Evolutionary conservation across 2,888 invertebrate genomes (phyloP).

Genomic region (Thera britannica): DNA sequence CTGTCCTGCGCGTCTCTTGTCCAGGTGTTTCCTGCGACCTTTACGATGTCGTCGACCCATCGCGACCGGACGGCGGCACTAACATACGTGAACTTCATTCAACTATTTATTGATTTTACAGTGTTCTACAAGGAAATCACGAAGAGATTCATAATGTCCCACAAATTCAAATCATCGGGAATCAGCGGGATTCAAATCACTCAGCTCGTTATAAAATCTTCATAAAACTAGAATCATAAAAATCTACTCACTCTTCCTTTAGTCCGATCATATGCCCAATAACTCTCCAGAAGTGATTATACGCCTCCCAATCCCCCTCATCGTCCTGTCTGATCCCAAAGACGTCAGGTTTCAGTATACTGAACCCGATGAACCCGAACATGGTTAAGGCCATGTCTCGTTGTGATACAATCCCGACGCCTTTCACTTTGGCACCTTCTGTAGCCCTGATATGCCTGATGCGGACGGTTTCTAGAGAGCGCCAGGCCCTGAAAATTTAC

Average conservation of each 20-base stretch:
- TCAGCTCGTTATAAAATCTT: too few relatives aligned
- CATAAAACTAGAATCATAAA: not conserved
- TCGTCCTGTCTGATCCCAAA: conserved; percentile 87
- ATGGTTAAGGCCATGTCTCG: conserved; percentile 94
- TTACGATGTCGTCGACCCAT: not conserved
- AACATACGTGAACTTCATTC: too few relatives aligned
- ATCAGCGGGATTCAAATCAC: too few relatives aligned
- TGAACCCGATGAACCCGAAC: conserved; percentile 93
- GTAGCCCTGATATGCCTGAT: conserved; percentile 86
- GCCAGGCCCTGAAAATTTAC: conserved; percentile 84
- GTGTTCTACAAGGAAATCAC: too few relatives aligned
- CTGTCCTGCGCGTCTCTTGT: too few relatives aligned
- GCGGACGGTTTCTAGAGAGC: conserved; percentile 87
- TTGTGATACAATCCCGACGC: conserved; percentile 88
- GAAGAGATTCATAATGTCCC: too few relatives aligned
- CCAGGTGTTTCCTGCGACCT: too few relatives aligned
- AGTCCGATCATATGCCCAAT: conserved; percentile 93
- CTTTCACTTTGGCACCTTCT: conserved; percentile 53
- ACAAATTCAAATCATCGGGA: too few relatives aligned
- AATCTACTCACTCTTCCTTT: conserved; percentile 87
- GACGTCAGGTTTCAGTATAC: conserved; percentile 85
- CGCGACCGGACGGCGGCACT: too few relatives aligned
- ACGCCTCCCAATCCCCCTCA: conserved; percentile 88
- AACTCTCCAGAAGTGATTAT: conserved; percentile 93
- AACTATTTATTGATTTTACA: too few relatives aligned